phyloP scores from a whole-genome alignment of 2,113 vertebrate genomes.

The Mesoclemmys tuberculata region DNA sequence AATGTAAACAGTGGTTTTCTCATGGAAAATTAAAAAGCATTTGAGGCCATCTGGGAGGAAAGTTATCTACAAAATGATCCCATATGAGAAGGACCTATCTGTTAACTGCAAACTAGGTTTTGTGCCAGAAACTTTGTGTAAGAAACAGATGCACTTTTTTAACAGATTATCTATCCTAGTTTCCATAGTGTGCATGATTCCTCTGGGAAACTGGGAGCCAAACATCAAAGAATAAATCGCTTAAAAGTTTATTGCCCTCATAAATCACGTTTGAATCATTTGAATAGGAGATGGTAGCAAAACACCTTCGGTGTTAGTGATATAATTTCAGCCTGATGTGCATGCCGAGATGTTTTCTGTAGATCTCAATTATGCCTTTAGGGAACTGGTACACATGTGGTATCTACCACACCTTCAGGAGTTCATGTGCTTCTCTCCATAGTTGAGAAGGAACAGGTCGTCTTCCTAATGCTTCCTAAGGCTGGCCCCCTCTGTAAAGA shows the following conservation, averaged over 20 bases:
- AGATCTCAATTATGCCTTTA: background rate
- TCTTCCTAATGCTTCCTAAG: background rate
- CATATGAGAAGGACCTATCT: background rate
- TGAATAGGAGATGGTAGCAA: background rate
- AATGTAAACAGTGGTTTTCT: constrained; percentile 31
- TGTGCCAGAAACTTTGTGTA: background rate
- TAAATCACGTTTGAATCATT: background rate
- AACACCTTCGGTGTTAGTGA: background rate
- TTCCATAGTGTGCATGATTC: background rate
- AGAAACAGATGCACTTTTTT: constrained; percentile 16
- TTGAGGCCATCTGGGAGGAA: constrained; percentile 9
- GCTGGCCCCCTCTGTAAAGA: background rate
- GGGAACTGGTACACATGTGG: background rate
- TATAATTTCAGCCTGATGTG: background rate
- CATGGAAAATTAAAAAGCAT: constrained; percentile 18
- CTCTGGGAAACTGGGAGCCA: background rate
- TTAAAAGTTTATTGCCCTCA: background rate
- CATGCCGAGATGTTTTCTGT: background rate
- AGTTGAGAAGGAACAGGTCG: background rate
- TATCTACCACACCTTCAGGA: background rate
- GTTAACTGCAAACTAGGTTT: constrained; percentile 11
- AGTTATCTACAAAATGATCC: background rate
- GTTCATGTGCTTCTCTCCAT: background rate
- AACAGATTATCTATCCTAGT: constrained; percentile 26
- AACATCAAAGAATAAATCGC: constrained; percentile 22